These are phyloP conservation scores for Tryphoninae sp. DNA, from an alignment of 2,888 invertebrate species.

Conservation along the genomic window DNA sequence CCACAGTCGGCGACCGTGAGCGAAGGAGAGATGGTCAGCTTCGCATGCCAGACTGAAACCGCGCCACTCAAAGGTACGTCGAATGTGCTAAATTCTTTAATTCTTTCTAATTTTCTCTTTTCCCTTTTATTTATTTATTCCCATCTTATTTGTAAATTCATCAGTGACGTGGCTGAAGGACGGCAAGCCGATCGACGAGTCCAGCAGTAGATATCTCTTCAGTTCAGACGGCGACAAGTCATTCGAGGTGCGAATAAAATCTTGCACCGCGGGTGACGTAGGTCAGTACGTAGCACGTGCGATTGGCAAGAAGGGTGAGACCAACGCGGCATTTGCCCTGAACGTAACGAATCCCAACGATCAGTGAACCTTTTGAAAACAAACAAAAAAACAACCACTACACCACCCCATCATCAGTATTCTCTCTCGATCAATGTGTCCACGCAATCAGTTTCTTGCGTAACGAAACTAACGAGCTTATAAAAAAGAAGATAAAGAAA, in stretches of 20 bases:
- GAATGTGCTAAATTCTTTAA: background rate
- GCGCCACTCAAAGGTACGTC: conserved; percentile 83
- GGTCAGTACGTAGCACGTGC: conserved; percentile 95
- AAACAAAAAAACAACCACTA: background rate
- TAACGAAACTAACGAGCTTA: background rate
- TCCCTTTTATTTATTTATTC: background rate
- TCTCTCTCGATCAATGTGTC: conserved; percentile 19
- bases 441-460: conserved; percentile 8
- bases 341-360: conserved; percentile 87
- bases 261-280: conserved; percentile 89
- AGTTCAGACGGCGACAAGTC: conserved; percentile 91
- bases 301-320: conserved; percentile 92
- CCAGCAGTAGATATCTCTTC: conserved; percentile 89
- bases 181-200: conserved; percentile 93
- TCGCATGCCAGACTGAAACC: conserved; percentile 89
- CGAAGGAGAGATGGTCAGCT: conserved; percentile 90
- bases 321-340: conserved; percentile 92
- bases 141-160: conserved; percentile 4
- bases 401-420: conserved; percentile 28
- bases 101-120: background rate
- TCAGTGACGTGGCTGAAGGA: conserved; percentile 93
- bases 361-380: conserved; percentile 76
- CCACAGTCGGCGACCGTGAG: conserved; percentile 93
- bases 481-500: conserved; percentile 6
- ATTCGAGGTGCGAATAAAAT: conserved; percentile 90